Evolutionary conservation across 2,113 vertebrate species (phyloP).

Genomic region (Chaenocephalus aceratus): DNA sequence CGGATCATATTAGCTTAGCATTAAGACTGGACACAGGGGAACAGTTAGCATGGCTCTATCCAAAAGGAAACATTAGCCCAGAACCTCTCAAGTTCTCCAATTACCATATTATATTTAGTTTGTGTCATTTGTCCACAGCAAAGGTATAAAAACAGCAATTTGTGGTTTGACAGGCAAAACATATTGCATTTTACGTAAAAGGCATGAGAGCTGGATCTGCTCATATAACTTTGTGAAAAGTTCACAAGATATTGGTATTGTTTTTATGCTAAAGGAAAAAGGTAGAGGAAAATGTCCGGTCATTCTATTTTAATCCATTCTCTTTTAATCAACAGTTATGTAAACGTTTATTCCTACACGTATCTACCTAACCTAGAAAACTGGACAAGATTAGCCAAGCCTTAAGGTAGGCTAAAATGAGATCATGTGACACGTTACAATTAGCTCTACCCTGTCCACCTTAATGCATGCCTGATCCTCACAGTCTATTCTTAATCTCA

Average conservation of each 20-base stretch:
- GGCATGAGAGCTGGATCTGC: background rate
- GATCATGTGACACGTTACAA: background rate
- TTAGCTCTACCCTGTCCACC: slow-evolving; percentile 5
- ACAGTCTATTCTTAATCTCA: slow-evolving; percentile 25
- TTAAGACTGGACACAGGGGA: too few species aligned
- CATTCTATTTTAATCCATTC: too few species aligned
- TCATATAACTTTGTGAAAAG: too few species aligned
- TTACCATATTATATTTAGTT: too few species aligned
- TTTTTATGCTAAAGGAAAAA: too few species aligned
- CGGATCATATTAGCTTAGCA: too few species aligned
- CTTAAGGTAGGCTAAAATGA: background rate
- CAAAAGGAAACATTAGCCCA: too few species aligned
- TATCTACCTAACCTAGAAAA: background rate
- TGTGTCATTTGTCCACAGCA: background rate
- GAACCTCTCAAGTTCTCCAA: too few species aligned
- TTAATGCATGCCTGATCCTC: background rate
- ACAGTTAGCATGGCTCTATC: too few species aligned
- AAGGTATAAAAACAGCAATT: background rate
- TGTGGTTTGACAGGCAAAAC: background rate
- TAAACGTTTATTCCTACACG: background rate
- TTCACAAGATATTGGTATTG: too few species aligned
- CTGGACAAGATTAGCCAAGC: background rate
- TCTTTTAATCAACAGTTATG: background rate
- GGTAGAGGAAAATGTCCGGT: background rate
- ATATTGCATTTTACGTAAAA: background rate